These are phyloP conservation scores for Linnaemya tessellans DNA, from an alignment of 2,888 invertebrate species.

Conservation along the genomic window DNA sequence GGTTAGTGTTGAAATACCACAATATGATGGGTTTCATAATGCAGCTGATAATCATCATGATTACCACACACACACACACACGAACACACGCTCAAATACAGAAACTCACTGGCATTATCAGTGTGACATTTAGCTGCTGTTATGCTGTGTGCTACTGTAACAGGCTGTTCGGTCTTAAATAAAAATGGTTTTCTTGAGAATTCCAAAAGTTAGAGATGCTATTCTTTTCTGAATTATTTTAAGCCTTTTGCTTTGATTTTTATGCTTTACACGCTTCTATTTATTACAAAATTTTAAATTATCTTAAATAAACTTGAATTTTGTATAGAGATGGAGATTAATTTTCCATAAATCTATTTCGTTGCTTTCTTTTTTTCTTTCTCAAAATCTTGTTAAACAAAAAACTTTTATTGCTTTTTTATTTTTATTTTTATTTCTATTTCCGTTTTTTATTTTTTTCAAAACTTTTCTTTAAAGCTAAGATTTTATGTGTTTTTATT, in stretches of 20 bases:
- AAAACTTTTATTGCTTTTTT: background rate
- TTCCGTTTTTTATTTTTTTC: background rate
- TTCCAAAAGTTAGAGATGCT: background rate
- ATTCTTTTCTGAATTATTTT: background rate
- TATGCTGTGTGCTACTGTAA: background rate
- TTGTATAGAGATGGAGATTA: background rate
- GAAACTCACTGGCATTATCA: background rate
- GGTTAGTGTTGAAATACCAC: slow-evolving; percentile 13
- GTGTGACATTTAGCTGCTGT: slow-evolving; percentile 12
- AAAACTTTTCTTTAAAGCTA: slow-evolving; percentile 17
- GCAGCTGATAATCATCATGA: slow-evolving; percentile 8
- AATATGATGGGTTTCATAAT: slow-evolving; percentile 16
- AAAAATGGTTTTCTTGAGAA: background rate
- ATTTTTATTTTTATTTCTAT: background rate
- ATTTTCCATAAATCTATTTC: no score
- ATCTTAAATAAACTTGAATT: slow-evolving; percentile 10
- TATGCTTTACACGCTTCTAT: slow-evolving; percentile 1
- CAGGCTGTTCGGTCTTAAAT: slow-evolving; percentile 47
- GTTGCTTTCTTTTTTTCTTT: slow-evolving; percentile 13
- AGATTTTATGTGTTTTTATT: background rate
- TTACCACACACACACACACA: background rate
- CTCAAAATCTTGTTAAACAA: background rate
- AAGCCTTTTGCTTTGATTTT: background rate
- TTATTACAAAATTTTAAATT: slow-evolving; percentile 17
- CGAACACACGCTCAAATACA: background rate